Evolutionary conservation across 1,140 invertebrate species (phyloP), one percentile per base, ranked within the genome.

Genomic region (Drosophila parabipectinata): DNA sequence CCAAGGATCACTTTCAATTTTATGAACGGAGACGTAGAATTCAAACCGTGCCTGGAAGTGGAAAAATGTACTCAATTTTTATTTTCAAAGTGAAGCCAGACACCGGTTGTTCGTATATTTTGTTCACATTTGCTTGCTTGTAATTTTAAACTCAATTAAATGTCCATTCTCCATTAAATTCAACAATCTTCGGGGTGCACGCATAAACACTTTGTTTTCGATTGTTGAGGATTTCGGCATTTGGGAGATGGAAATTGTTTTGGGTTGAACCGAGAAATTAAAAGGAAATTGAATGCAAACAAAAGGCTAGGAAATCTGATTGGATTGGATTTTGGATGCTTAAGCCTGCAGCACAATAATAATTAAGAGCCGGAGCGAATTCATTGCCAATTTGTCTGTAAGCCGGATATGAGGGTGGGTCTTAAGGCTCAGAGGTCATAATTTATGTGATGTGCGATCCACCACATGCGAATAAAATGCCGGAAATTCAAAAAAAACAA

Each of bases 401-500:
- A 45, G 66, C 67, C 61, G 52, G 59, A 82, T 63, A 74, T 82
- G 51, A 50, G 50, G 56, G 32, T 48, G 55, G 51, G 51, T 15
- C 67, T 73, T 74, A 64, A 57, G 72, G 39, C 57, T 37, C 57
- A 41, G 18, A 39, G 9, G 61, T 61, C 48, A 75, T 75, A 59
- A 75, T 75, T 75, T 75, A 75, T 75, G 71, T 53, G 39, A 63
- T 66, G n/a, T 44, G 41, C 2, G 4, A 14, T 18, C 18, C 60
- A 50, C 47, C 57, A 37, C 71, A 75, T 66, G 59, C 63, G 74
- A 74, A 56, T 54, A 80, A 77, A 81, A 59, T 45, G 47, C 71
- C 82, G 82, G 82, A 87, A 79, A 87, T 87, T 87, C 75, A 82
- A 82, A 54, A 52, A 87, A 87, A 87, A 88, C 78, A 85, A 74